Evolutionary conservation across 1,140 invertebrate species (phyloP), one percentile per base, ranked within the genome.

Genomic region (Ericerus pela): DNA sequence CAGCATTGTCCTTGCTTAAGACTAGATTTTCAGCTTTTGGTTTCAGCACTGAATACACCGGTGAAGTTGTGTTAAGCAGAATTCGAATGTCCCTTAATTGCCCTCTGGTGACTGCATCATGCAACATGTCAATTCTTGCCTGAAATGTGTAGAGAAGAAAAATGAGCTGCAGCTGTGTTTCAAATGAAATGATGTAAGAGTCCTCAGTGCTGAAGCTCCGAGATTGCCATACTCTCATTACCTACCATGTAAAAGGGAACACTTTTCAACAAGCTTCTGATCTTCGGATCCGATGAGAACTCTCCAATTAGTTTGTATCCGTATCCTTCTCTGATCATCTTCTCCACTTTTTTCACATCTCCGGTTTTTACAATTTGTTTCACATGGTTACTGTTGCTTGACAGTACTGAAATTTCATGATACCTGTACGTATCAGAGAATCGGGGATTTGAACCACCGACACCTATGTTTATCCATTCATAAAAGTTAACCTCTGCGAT

Each of bases 241-340:
- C 12, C 72, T 66, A 82, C 79, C 73, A 89, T 76, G 54, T 85
- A 76, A 31, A 73, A 72, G 1, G 81, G 79, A 36, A 86, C 69
- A 57, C 73, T 73, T 63, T 78, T 76, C 27, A 85, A 71, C 65
- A 86, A 83, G 56, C 76, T 74, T 60, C 76, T 70, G 0, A 81
- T 76, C 58, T 79, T 74, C 4, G 78, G 74, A 65, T 84, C 77
- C 0, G 76, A 70, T 0, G 79, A 78, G 38, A 78, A 73, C 66
- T 83, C 79, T 11, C 78, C 77, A 37, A 87, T 65, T 20, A 88
- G 68, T 60, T 81, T 75, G 30, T 76, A 75, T 22, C 85, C 85
- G 69, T 85, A 82, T 1, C 86, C 86, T 58, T 85, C 82, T 10
- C 88, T 67, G 1, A 88, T 79, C 0, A 84, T 71, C 63, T 84